Percentiles rank a stretch among this genome's conserved stretches.
Conservation (phyloP, 1,140 invertebrate genomes). For the Trachelipus rathkii region DNA sequence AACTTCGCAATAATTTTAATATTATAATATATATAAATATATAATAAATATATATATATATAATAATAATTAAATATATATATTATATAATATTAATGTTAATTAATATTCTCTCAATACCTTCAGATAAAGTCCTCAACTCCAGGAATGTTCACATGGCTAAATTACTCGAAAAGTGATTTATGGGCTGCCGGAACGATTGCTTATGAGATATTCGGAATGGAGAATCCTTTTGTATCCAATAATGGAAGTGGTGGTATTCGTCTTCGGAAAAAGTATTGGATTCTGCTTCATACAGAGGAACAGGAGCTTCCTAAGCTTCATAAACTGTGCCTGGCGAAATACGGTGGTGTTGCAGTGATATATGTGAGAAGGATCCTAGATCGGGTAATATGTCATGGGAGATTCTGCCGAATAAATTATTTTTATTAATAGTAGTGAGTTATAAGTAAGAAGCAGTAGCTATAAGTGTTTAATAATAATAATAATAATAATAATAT, state of each 20-base stretch:
- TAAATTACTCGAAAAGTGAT: conserved; percentile 78
- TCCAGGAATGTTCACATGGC: conserved; percentile 65
- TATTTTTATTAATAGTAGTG: too few species aligned
- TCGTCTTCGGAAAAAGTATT: conserved; percentile 46
- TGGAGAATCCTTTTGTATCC: conserved; percentile 70
- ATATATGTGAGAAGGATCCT: conserved; percentile 64
- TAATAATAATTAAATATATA: too few species aligned
- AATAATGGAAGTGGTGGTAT: conserved; percentile 18
- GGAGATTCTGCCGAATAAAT: too few species aligned
- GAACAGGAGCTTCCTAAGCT: conserved; percentile 65
- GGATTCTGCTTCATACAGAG: conserved; percentile 61
- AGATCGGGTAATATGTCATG: conserved; percentile 60
- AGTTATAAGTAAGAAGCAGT: too few species aligned
- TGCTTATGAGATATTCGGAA: conserved; percentile 78
- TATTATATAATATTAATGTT: too few species aligned
- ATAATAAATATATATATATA: too few species aligned
- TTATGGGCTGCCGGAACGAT: conserved; percentile 77
- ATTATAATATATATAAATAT: too few species aligned
- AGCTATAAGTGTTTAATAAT: too few species aligned
- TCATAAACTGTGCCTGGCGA: conserved; percentile 59
- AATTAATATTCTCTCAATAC: too few species aligned
- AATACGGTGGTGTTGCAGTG: conserved; percentile 58
- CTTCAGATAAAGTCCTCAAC: conserved; percentile 54
- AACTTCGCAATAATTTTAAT: too few species aligned
- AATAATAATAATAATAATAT: too few species aligned